Evolutionary conservation across 2,888 invertebrate species (phyloP), one percentile per base, ranked within the genome.

Genomic region (Syrista parreyssii): DNA sequence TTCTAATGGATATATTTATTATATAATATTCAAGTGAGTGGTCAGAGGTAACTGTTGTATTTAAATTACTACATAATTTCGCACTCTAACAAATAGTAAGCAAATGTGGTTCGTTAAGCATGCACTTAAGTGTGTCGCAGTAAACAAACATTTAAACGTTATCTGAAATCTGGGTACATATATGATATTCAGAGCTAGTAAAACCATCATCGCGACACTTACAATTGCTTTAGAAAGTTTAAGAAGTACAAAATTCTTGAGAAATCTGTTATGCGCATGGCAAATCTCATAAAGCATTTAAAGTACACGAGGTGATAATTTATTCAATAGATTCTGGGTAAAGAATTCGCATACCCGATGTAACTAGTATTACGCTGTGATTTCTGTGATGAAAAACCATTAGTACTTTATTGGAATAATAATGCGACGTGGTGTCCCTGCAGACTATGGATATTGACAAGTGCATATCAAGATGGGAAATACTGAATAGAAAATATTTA

Each of bases 121-220:
- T 76, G 75, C 75, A 72, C 30, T 68, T 75, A 78, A 71, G 71
- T 74, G 35, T 31, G 34, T 75, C 55, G 35, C 81, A 80, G 75
- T 80, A 32, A 75, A 71, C 79, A 80, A 83, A 85, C 84, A 85
- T 83, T 85, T 84, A 79, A 80, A 80, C 81, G 78, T 80, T 76
- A 71, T 71, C 33, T 71, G 31, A 30, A 11, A 33, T 71, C 55
- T 23, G 55, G 55, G 55, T n/a, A n/a, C 55, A 23, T 55, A 55
- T 55, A 9, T 55, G 23, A 55, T 55, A 6, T 55, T 55, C 6
- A 55, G 23, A 55, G 3, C 55, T 55, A 23, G 55, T 1, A 55
- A 55, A 23, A 23, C 23, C 23, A 55, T 55, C 23, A 55, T 55
- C 40, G 40, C 1, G 2, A 55, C 23, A 55, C 55, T 23, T 55